A percentile compares a stretch with the other conserved stretches of the same genome.
These are phyloP conservation scores for Nemotelus nigrinus DNA, from an alignment of 2,888 invertebrate genomes.

Conservation along the genomic window DNA sequence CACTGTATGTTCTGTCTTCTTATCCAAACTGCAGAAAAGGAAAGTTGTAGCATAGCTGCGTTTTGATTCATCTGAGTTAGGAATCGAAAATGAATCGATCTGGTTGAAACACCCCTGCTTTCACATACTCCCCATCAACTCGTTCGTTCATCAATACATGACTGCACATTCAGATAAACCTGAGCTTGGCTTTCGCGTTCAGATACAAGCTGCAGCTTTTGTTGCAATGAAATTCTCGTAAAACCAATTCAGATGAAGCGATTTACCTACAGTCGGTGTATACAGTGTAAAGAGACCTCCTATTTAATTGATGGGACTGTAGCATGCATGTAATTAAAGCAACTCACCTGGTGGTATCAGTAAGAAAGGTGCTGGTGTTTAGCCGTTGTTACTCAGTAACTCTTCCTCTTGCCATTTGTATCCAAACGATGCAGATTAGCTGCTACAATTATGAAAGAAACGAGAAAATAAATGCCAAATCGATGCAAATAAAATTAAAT, in stretches of 20 bases:
- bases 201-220: too few relatives aligned
- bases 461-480: background rate
- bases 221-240: too few relatives aligned
- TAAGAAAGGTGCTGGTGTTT: slow-evolving; percentile 44
- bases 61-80: too few relatives aligned
- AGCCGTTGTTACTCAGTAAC: slow-evolving; percentile 42
- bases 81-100: background rate
- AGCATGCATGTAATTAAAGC: slow-evolving; percentile 50
- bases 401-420: slow-evolving; percentile 30
- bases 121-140: too few relatives aligned
- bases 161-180: too few relatives aligned
- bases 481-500: background rate
- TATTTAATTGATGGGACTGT: slow-evolving; percentile 47
- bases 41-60: slow-evolving; percentile 15
- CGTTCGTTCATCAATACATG: too few relatives aligned
- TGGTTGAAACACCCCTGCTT: background rate
- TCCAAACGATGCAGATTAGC: background rate
- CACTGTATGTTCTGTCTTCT: background rate
- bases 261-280: background rate
- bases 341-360: slow-evolving; percentile 45
- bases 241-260: background rate
- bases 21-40: background rate
- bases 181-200: too few relatives aligned
- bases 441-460: background rate
- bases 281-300: slow-evolving; percentile 19